Evolutionary conservation across 2,888 invertebrate species (phyloP), one percentile per base, ranked within the genome.

Genomic region (Oligia strigilis): DNA sequence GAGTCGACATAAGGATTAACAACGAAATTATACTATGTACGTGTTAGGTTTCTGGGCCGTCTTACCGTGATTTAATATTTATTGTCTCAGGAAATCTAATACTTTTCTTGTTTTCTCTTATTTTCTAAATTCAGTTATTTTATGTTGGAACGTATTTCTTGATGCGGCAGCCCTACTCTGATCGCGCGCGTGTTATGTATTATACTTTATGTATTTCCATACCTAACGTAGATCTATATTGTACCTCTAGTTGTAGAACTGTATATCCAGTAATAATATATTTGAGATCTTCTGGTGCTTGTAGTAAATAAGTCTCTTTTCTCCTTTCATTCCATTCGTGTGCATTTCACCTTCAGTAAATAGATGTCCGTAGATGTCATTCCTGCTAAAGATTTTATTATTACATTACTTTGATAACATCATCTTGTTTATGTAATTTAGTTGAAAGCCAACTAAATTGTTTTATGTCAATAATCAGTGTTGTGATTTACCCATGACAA

Each of bases 201-300:
- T 83, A 82, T 85, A 81, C 75, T 87, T 83, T 87, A 82, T 84
- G 76, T 88, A 87, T 90, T 89, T 87, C 88, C 80, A 86, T 88
- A 86, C 87, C 78, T 88, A 87, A 85, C 65, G 78, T 92, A 92
- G 91, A 83, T 80, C 84, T 85, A 85, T 86, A 87, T 83, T 80
- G 87, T 88, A 90, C 81, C 78, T 87, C 80, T 91, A 91, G 88
- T 86, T 88, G 84, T 93, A 92, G 92, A 88, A 90, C 83, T 86
- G 86, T 90, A 89, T 91, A 90, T 87, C 92, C 92, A 90, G 90
- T 92, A 91, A 92, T 84, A 88, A 91, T 92, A 93, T 91, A 92
- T 93, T 93, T 88, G 89, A 93, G 93, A 95, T 94, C 92, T 94
- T 95, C 94, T 96, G 96, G 96, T 96, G 96, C 96, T 96, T 96